These are phyloP conservation scores for Odocoileus hemionus DNA, from an alignment of 2,113 vertebrate genomes.

Conservation along the genomic window DNA sequence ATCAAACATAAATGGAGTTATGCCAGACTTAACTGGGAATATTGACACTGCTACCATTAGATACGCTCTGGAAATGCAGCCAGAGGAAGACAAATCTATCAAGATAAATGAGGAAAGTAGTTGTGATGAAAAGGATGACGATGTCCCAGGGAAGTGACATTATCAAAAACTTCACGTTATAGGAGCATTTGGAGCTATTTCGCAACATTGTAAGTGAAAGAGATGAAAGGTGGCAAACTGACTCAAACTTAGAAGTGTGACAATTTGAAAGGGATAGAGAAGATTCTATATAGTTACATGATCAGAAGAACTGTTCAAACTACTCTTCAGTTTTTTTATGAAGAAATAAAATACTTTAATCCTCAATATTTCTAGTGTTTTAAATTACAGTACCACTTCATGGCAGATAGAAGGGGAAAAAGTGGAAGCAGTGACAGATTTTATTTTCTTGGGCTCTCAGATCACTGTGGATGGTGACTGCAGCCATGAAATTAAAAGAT, in stretches of 20 bases:
- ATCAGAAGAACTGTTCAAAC: neutral
- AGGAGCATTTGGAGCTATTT: neutral
- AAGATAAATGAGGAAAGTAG: neutral
- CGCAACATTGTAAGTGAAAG: neutral
- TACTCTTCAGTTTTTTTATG: neutral
- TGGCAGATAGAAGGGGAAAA: neutral
- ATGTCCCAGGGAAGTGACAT: neutral
- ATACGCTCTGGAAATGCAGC: neutral
- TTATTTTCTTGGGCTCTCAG: neutral
- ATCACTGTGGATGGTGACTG: neutral
- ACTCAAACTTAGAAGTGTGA: neutral
- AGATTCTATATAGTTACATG: neutral
- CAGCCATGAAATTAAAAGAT: neutral
- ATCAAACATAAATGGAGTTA: neutral
- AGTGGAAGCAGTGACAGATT: neutral
- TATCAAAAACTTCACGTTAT: neutral
- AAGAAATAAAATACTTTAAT: neutral
- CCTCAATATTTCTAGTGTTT: neutral
- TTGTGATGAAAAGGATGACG: neutral
- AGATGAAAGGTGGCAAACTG: constrained; percentile 10
- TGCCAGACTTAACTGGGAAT: neutral
- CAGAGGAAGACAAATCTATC: neutral
- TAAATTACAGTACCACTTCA: neutral
- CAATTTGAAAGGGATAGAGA: neutral
- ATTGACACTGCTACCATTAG: neutral